Base-by-base conservation (phyloP, 2,888 invertebrate genomes). In the Oligia fasciuncula region DNA sequence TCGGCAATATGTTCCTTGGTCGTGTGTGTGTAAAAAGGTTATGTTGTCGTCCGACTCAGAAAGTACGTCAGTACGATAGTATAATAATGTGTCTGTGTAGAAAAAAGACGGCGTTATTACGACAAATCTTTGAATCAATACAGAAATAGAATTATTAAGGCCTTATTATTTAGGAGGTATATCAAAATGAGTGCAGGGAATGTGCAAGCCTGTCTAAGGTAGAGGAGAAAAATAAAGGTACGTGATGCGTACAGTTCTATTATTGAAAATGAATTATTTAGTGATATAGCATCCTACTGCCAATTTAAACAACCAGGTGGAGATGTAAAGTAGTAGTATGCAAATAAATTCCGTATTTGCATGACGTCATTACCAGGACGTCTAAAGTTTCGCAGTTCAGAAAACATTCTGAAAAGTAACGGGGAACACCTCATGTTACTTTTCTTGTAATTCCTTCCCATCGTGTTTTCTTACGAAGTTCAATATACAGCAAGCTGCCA, bases 51-150 rank as follows among this genome's bases (percentile, higher is more conserved):
- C 29, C 1, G 51, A 14, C 70, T 17, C 35, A 35, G 23, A 70
- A 14, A 54, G 9, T 35, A 23, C 51, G 23, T 13, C 19, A 35
- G 69, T 29, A 46, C 29, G 19, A 46, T 29, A 19, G 23, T 40
- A 23, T 40, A 65, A 65, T 23, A 23, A 19, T 19, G 69, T 29
- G 19, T 51, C 19, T 29, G 29, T 19, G 23, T 69, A 19, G 69
- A 69, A 51, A 23, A 69, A 51, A 49, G 3, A 29, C 29, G 19
- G 29, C 29, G 29, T 13, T 29, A 68, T 29, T 49, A 9, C 0
- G 49, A 69, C 11, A 69, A 69, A 49, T 69, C 6, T 19, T 35
- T 69, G 14, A 70, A 70, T 54, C 14, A 70, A 70, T 9, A 54
- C 8, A 35, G 23, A 9, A 8, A 54, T 35, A 54, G 23, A 70